Evolutionary conservation across 2,113 vertebrate genomes (phyloP), one percentile per base, ranked within the genome.

Genomic region (Sula dactylatra): DNA sequence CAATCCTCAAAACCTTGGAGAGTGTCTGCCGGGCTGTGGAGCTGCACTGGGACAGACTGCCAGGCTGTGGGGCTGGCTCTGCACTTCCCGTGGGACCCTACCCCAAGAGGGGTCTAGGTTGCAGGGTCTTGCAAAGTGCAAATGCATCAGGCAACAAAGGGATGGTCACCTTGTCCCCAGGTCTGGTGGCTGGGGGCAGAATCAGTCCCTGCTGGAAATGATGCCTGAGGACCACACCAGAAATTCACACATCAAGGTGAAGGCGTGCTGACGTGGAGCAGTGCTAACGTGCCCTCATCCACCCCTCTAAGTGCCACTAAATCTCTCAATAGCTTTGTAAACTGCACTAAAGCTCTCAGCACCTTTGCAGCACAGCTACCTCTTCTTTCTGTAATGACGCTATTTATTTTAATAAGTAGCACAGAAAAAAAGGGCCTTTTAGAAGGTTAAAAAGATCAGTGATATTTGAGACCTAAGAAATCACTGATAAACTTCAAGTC

Each of bases 391-490:
- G 66, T 95, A 97, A 96, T 95, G 94, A 96, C 54, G 93, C 94
- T 96, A 96, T 97, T 97, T 94, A 91, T 96, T 97, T 96, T 96
- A 98, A 96, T 96, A 97, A 87, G 93, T 61, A 94, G 89, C 56
- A 42, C 20, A 55, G 86, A 14, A 62, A 84, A 94, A 87, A 72
- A 56, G 20, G 72, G 59, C 86, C 77, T 94, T 94, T 94, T 93
- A 96, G 87, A 91, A 97, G 92, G 91, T 95, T 96, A 92, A 94
- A 94, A 96, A 97, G 97, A 95, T 96, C 95, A 95, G 94, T 83
- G 96, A 83, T 96, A 95, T 96, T 90, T 97, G 96, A 97, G 96
- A 97, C 80, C 91, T 90, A 81, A 95, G 96, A 91, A 91, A 96
- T 97, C 92, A 88, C 88, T 94, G 97, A 95, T 94, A 97, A 96